Base-by-base conservation (phyloP, 2,113 vertebrate species). In the Synodontis membranacea region DNA sequence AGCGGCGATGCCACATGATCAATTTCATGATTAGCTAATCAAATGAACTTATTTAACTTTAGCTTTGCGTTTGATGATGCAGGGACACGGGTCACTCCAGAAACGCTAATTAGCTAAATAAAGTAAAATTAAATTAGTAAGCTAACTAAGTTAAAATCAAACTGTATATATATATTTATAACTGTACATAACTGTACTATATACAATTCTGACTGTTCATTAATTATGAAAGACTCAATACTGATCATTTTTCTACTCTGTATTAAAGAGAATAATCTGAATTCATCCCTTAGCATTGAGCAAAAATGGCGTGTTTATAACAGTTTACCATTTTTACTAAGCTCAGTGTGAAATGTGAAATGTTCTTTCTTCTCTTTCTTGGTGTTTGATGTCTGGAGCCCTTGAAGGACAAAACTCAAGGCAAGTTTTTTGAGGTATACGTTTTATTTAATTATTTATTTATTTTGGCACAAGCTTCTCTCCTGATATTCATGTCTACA, bases 401-500 rank as follows among this genome's bases (percentile, higher is more conserved):
- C 44, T 48, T 50, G 46, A 76, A 76, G 74, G 74, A 31, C 46
- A 34, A 50, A 78, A 78, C 15, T 50, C n/a, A 0, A 14, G 23
- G 39, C 11, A 46, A 28, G 78, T 37, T 56, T 80, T 80, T 21
- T 56, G 6, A 37, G n/a, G 10, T 34, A 56, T n/a, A n/a, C n/a
- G 75, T 9, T 52, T 31, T 28, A 2, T 76, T 56, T 21, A 5
- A 37, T 37, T 80, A 4, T 50, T 17, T n/a, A n/a, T n/a, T n/a
- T n/a, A n/a, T 76, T 76, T 28, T 44, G 74, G 39, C 10, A 25
- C 42, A 34, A 23, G 28, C n/a, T 39, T 60, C 56, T 60, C 80
- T 81, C 56, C 54, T 81, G 54, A 60, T 81, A 81, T 81, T 81
- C 80, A 58, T 31, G 52, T 44, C 79, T 39, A 34, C 79, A n/a